Base-by-base conservation (phyloP, 64 coral and sea anemone species). In the Montipora efflorescens region DNA sequence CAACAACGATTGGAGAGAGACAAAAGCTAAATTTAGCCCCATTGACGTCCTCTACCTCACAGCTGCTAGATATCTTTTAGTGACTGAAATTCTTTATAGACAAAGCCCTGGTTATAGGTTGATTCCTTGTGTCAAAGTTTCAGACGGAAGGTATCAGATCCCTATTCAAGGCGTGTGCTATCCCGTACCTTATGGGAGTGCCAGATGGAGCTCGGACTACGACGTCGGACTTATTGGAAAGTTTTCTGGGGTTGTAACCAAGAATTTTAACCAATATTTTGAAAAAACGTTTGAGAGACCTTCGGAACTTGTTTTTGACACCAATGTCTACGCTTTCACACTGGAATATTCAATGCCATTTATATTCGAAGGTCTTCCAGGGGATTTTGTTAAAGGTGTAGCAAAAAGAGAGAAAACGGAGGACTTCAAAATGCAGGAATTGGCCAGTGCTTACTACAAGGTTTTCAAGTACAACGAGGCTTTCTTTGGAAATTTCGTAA, bases 151-250 rank as follows among this genome's bases (percentile, higher is more conserved):
- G 20, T 7, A 53, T 58, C 10, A 6, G 23, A 78, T 59, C 7
- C 77, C 78, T 79, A 28, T 47, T 73, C 7, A 52, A 47, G 87
- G 76, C 0, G 88, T 91, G 36, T 95, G 93, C 23, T 95, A 87
- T 79, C 93, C 93, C 43, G 80, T 20, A 91, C 93, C 93, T 53
- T 91, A 90, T 48, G 93, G 93, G 3, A 90, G 58, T 36, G 93
- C 51, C 4, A 4, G 4, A 4, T 53, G 51, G 4, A 53, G 4
- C 51, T 53, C 51, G 51, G 51, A 53, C 51, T 53, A 53, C 51
- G 51, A 53, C 8, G 51, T 53, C 8, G 51, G 51, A 53, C 51
- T 53, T 8, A 44, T 85, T 48, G 90, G 90, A 86, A 75, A n/a
- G 28, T 0, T 48, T 83, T 4, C 90, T 22, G 80, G 90, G 5